These are phyloP conservation scores for Apantesis nais DNA, from an alignment of 2,888 invertebrate species.

Conservation along the genomic window DNA sequence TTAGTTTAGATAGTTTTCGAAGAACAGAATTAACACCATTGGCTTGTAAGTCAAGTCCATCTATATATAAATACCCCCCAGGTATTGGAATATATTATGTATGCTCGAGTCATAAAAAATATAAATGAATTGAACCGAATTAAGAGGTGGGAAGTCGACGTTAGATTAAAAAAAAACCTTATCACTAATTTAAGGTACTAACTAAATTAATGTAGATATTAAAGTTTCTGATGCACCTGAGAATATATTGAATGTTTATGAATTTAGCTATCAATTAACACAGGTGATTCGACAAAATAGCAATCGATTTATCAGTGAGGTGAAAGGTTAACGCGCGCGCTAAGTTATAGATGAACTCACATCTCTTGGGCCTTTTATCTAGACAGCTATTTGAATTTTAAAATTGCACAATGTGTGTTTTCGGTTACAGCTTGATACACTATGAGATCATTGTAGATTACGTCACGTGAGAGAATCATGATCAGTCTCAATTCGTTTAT, in stretches of 20 bases:
- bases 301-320: neutral
- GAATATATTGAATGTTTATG: neutral
- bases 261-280: neutral
- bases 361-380: neutral
- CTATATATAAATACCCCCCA: no score
- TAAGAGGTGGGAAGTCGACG: neutral
- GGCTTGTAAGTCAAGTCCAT: no score
- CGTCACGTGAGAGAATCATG: neutral
- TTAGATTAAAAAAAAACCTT: neutral
- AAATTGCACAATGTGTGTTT: neutral
- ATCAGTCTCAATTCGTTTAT: neutral
- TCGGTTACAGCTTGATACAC: neutral
- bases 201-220: neutral
- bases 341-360: neutral
- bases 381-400: neutral
- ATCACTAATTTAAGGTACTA: neutral
- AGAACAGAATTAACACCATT: no score
- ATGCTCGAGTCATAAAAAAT: neutral
- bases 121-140: neutral
- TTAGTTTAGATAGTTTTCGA: no score
- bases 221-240: neutral
- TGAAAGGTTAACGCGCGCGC: neutral
- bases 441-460: neutral
- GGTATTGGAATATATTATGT: neutral
- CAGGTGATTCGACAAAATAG: neutral